phyloP scores from a whole-genome alignment of 1,140 invertebrate genomes.

The Hycleus cichorii region DNA sequence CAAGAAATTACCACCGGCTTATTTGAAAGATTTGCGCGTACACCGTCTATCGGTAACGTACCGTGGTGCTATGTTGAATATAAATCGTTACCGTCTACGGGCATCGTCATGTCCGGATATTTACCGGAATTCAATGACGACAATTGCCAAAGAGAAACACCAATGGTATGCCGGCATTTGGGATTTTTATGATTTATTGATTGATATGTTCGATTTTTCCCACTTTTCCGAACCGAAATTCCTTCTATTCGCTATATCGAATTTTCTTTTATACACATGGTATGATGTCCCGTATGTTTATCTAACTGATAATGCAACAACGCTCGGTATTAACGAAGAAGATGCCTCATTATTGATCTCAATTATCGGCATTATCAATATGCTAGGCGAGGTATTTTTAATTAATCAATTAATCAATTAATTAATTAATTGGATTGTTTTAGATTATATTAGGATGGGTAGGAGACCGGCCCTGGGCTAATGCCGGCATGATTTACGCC shows the following conservation, averaged over 20 bases:
- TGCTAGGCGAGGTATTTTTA: constrained; percentile 65
- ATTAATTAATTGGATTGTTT: constrained; percentile 15
- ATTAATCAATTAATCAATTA: too few relatives aligned
- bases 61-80: constrained; percentile 78
- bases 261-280: constrained; percentile 81
- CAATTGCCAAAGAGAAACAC: constrained; percentile 69
- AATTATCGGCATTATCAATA: constrained; percentile 78
- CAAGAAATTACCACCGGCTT: constrained; percentile 50
- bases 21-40: constrained; percentile 61
- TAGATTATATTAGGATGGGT: constrained; percentile 82
- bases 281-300: constrained; percentile 86
- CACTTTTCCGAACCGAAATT: constrained; percentile 68
- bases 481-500: constrained; percentile 68
- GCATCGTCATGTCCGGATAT: constrained; percentile 84
- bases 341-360: constrained; percentile 75
- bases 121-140: constrained; percentile 78
- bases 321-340: constrained; percentile 62
- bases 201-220: constrained; percentile 72
- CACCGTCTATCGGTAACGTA: constrained; percentile 73
- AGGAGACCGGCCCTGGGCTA: constrained; percentile 71
- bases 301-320: constrained; percentile 66
- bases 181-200: constrained; percentile 67
- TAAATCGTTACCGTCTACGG: constrained; percentile 68
- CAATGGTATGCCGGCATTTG: constrained; percentile 65
- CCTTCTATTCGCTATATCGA: constrained; percentile 74